Percentiles rank a stretch among this genome's conserved stretches.
These are phyloP conservation scores for Eudemis profundana DNA, from an alignment of 2,888 invertebrate genomes.

Conservation along the genomic window DNA sequence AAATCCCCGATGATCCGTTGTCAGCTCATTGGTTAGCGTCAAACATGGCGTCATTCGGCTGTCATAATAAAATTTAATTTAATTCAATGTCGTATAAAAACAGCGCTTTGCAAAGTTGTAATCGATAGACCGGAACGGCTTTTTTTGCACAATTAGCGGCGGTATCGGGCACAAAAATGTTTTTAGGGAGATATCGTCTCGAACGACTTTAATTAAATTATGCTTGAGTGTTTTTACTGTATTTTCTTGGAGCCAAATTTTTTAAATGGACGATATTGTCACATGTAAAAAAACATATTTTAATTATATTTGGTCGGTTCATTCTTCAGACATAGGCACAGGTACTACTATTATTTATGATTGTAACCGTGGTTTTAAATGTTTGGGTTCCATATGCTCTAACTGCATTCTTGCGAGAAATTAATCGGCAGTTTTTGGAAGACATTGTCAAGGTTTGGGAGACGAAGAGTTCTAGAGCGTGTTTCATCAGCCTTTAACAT, in stretches of 20 bases:
- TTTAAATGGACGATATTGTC: too few relatives aligned
- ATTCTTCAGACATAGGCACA: too few relatives aligned
- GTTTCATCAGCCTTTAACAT: too few relatives aligned
- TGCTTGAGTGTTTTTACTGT: conserved; percentile 24
- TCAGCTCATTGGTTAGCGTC: conserved; percentile 30
- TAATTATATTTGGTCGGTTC: too few relatives aligned
- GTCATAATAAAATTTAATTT: conserved; percentile 34
- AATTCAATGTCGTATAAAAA: conserved; percentile 33
- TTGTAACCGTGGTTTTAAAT: too few relatives aligned
- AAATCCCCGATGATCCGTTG: conserved; percentile 12
- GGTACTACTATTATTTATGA: too few relatives aligned
- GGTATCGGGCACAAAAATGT: conserved; percentile 33
- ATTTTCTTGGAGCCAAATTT: conserved; percentile 1
- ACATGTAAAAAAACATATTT: too few relatives aligned
- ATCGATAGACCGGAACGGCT: conserved; percentile 39
- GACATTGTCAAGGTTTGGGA: too few relatives aligned
- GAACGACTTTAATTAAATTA: conserved; percentile 39
- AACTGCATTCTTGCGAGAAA: too few relatives aligned
- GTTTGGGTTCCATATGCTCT: too few relatives aligned
- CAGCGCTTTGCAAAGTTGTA: conserved; percentile 30
- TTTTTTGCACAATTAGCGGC: conserved; percentile 43
- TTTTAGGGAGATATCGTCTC: conserved; percentile 39
- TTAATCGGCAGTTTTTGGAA: too few relatives aligned
- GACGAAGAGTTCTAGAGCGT: too few relatives aligned
- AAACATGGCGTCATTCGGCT: conserved; percentile 26